Percentiles rank a stretch among this genome's conserved stretches.
phyloP scores from a whole-genome alignment of 2,888 invertebrate species.

The Hybos culiciformis region DNA sequence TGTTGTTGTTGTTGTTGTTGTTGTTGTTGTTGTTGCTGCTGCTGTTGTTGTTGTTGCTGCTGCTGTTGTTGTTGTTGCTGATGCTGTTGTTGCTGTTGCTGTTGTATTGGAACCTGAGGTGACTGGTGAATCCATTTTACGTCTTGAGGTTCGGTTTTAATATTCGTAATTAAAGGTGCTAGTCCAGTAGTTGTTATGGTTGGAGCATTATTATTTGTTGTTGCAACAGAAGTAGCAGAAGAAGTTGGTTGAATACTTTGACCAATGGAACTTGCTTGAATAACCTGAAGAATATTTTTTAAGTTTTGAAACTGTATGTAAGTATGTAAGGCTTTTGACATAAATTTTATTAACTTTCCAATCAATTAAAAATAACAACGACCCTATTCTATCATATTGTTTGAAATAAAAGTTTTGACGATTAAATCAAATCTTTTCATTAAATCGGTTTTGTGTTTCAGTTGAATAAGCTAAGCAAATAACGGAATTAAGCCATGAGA shows the following conservation, averaged over 20 bases:
- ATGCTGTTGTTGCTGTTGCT: conserved; percentile 32
- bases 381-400: no score
- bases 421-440: no score
- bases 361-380: no score
- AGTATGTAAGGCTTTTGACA: no score
- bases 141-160: conserved; percentile 32
- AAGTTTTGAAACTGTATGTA: no score
- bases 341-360: no score
- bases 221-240: conserved; percentile 22
- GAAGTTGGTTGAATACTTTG: conserved; percentile 12
- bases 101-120: conserved; percentile 17
- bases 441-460: no score
- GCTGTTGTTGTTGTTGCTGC: conserved; percentile 28
- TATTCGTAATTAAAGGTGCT: conserved; percentile 14
- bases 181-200: conserved; percentile 23
- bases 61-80: conserved; percentile 38
- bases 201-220: conserved; percentile 20
- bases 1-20: conserved; percentile 21
- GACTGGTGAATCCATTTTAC: conserved; percentile 13
- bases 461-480: no score
- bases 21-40: conserved; percentile 15
- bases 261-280: conserved; percentile 12
- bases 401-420: no score
- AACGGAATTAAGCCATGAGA: no score
- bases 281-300: conserved; percentile 16